Percentiles rank a stretch among this genome's conserved stretches.
These are phyloP conservation scores for Lithobates pipiens DNA, from an alignment of 2,797 vertebrate genomes.

Conservation along the genomic window DNA sequence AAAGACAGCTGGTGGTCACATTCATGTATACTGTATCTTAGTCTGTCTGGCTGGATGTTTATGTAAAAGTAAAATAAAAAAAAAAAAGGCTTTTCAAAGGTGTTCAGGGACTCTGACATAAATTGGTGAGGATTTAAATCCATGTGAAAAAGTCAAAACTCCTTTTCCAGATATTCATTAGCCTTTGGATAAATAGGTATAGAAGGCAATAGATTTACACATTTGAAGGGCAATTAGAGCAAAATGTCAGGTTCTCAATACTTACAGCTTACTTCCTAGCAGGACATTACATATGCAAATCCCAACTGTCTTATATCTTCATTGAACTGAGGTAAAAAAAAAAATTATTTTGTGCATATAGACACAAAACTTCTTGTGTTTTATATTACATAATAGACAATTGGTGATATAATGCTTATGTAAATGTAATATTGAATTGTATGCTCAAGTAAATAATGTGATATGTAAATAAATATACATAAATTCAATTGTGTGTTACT, in stretches of 20 bases:
- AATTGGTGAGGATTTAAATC: slow-evolving; percentile 28
- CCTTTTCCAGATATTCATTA: slow-evolving; percentile 51
- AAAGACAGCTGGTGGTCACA: slow-evolving; percentile 47
- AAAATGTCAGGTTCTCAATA: slow-evolving; percentile 58
- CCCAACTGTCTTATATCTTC: slow-evolving; percentile 59
- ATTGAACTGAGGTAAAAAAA: slow-evolving; percentile 10
- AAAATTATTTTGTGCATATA: slow-evolving; percentile 18
- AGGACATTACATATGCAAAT: slow-evolving; percentile 58
- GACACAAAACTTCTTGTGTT: slow-evolving; percentile 28
- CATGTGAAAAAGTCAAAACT: slow-evolving; percentile 52
- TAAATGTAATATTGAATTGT: background rate
- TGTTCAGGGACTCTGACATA: slow-evolving; percentile 40
- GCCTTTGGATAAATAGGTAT: slow-evolving; percentile 54
- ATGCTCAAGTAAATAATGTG: background rate
- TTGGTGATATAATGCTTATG: background rate
- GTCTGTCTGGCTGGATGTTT: slow-evolving; percentile 10
- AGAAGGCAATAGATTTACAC: slow-evolving; percentile 56
- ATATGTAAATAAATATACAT: background rate
- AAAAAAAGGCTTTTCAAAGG: slow-evolving; percentile 36
- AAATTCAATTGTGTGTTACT: no score
- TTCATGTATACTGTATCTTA: slow-evolving; percentile 35
- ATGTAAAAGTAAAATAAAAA: background rate
- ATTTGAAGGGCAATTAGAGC: slow-evolving; percentile 61
- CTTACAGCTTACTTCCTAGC: slow-evolving; percentile 55
- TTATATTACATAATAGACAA: background rate